A percentile compares a stretch with the other conserved stretches of the same genome.
These are phyloP conservation scores for Atopsyche davidsoni DNA, from an alignment of 1,140 invertebrate species.

Conservation along the genomic window DNA sequence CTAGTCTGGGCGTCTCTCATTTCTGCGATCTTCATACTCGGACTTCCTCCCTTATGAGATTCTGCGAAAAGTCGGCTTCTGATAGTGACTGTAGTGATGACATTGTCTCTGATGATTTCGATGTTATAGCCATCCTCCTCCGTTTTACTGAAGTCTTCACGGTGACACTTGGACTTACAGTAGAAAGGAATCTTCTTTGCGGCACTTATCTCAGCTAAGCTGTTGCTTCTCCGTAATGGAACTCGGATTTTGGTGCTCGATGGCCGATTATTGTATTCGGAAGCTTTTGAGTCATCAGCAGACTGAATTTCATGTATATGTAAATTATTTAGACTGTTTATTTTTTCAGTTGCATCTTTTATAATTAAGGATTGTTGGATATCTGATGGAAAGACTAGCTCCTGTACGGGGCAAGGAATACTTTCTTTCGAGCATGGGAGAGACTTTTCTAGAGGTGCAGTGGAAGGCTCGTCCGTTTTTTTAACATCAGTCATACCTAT, in stretches of 20 bases:
- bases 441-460: no score
- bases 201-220: not conserved
- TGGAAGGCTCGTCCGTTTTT: no score
- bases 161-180: conserved; percentile 16
- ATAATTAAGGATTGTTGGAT: no score
- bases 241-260: not conserved
- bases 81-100: conserved; percentile 5
- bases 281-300: not conserved
- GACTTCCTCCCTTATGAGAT: not conserved
- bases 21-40: conserved; percentile 4
- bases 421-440: no score
- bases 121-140: conserved; percentile 16
- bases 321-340: not conserved
- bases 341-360: not conserved
- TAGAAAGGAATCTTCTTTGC: conserved; percentile 14
- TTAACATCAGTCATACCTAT: no score
- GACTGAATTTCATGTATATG: not conserved
- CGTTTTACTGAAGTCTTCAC: conserved; percentile 1
- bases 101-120: conserved; percentile 11
- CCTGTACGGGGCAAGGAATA: no score
- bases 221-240: not conserved
- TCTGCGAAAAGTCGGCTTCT: conserved; percentile 13
- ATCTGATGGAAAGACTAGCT: no score
- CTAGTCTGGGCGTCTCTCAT: conserved; percentile 20
- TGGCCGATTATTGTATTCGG: not conserved